These are phyloP conservation scores for Oreotrochilus melanogaster DNA, from an alignment of 2,113 vertebrate genomes.

Conservation along the genomic window DNA sequence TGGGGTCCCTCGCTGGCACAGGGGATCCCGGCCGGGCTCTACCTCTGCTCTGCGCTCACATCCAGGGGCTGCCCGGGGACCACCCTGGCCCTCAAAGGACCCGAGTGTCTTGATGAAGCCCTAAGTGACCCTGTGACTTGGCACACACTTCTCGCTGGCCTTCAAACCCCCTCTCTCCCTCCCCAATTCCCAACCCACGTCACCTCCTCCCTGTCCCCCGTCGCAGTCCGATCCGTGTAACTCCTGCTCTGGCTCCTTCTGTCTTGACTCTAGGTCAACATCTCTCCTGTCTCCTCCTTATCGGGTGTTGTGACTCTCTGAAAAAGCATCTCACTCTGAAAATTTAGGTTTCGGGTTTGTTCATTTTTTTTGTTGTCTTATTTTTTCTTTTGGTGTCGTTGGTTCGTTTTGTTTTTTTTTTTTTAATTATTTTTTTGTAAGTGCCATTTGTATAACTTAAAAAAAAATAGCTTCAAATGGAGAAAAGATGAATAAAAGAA, in stretches of 20 bases:
- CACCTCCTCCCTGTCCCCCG: neutral
- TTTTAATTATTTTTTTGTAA: slow-evolving; percentile 84
- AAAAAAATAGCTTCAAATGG: slow-evolving; percentile 88
- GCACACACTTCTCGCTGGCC: neutral
- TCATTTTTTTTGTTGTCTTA: slow-evolving; percentile 58
- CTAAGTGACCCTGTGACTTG: slow-evolving; percentile 22
- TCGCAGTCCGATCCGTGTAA: neutral
- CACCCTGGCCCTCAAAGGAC: neutral
- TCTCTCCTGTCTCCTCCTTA: slow-evolving; percentile 47
- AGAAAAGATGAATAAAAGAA: slow-evolving; percentile 86
- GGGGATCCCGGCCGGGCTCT: neutral
- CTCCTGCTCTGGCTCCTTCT: slow-evolving; percentile 36
- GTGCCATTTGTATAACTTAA: slow-evolving; percentile 97
- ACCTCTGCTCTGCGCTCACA: slow-evolving; percentile 5
- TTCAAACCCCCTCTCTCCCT: neutral
- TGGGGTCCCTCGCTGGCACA: neutral
- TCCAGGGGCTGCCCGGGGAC: neutral
- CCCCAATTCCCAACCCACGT: neutral
- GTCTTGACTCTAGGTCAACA: slow-evolving; percentile 49
- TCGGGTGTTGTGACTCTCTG: slow-evolving; percentile 67
- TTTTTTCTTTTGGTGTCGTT: too few relatives aligned
- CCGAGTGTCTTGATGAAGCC: slow-evolving; percentile 26
- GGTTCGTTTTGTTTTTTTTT: neutral
- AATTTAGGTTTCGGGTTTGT: slow-evolving; percentile 76
- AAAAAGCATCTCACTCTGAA: slow-evolving; percentile 73